Base-by-base conservation (phyloP, 2,797 vertebrate species). In the Enteromius fasciolatus region DNA sequence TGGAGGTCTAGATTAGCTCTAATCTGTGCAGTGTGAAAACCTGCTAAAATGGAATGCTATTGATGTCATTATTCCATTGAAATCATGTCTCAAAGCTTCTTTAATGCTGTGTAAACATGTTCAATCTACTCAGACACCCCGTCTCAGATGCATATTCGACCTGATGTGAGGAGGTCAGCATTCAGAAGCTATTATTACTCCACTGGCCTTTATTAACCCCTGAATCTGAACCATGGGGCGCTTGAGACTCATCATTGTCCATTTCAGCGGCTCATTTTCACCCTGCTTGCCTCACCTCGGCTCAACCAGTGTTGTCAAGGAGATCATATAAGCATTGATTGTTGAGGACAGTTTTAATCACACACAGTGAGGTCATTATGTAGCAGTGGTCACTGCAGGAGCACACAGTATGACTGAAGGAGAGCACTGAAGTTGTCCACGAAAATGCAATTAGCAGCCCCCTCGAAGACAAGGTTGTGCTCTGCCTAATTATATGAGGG, bases 271-370 rank as follows among this genome's bases (percentile, higher is more conserved):
- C 57, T 81, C 57, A 68, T 33, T 83, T 86, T n/a, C 44, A 31
- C 63, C 74, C 76, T 52, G 18, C n/a, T 79, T 76, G 33, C 73
- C 66, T 78, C 66, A 72, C 75, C 50, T 78, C 5, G 17, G 39
- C 61, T 79, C 72, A 84, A 59, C 77, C 80, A 33, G 41, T 41
- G 66, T 84, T 61, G 66, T 76, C 70, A 81, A 83, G 57, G 70
- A 76, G 74, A 83, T 85, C 84, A 78, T 79, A 20, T 2, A 36
- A 80, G 74, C 75, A 68, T 81, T 88, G 86, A 89, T 86, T 84
- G 86, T 33, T 57, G 18, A n/a, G 68, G 78, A 85, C 66, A 81
- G 64, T 76, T 85, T 84, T 88, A 85, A 86, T 87, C 84, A 84
- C 41, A 84, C 41, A 52, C 72, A 73, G 66, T 83, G 79, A 84